phyloP scores from a whole-genome alignment of 2,888 invertebrate species.

The Octonoba sinensis region DNA sequence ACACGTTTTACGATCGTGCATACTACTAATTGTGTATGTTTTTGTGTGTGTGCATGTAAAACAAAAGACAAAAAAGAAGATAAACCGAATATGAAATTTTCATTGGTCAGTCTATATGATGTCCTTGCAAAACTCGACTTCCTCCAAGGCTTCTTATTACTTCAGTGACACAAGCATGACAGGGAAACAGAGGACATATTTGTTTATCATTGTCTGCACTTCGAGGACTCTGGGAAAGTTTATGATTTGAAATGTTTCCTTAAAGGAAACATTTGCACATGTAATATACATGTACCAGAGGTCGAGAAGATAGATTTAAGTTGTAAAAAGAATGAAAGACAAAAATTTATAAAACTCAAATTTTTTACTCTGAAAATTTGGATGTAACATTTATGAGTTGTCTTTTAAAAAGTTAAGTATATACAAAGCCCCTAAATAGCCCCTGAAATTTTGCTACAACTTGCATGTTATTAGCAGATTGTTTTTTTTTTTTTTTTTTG shows the following conservation, averaged over 20 bases:
- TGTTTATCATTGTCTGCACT: slow-evolving; percentile 15
- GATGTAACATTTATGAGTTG: too few relatives aligned
- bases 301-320: background rate
- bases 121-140: slow-evolving; percentile 37
- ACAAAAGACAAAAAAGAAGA: background rate
- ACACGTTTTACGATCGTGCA: too few relatives aligned
- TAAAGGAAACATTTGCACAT: slow-evolving; percentile 16
- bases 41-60: background rate
- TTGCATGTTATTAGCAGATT: too few relatives aligned
- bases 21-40: too few relatives aligned
- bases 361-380: too few relatives aligned
- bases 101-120: background rate
- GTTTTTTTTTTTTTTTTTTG: too few relatives aligned
- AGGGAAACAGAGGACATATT: slow-evolving; percentile 30
- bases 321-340: too few relatives aligned
- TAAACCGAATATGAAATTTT: slow-evolving; percentile 5
- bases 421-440: too few relatives aligned
- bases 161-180: slow-evolving; percentile 20
- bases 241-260: slow-evolving; percentile 20
- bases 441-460: too few relatives aligned
- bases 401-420: too few relatives aligned
- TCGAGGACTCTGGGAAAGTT: slow-evolving; percentile 11
- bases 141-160: slow-evolving; percentile 28
- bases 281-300: background rate
- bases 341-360: too few relatives aligned